Percentiles rank a stretch among this genome's conserved stretches.
phyloP scores from a whole-genome alignment of 2,113 vertebrate genomes.

The Todiramphus chloris region DNA sequence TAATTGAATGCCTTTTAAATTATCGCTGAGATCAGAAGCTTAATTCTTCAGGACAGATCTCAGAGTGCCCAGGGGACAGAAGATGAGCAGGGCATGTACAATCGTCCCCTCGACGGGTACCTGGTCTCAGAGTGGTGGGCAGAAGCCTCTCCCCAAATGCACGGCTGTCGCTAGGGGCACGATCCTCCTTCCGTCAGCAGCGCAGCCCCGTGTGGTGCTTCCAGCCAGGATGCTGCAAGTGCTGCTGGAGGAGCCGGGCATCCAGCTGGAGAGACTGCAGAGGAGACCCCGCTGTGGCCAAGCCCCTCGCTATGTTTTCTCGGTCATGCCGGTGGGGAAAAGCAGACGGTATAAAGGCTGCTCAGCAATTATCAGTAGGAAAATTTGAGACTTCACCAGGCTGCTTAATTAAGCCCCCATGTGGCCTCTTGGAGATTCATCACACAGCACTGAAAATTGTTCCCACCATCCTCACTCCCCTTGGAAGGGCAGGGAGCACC shows the following conservation, averaged over 20 bases:
- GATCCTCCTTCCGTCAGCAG: background rate
- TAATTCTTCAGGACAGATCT: background rate
- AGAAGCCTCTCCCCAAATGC: background rate
- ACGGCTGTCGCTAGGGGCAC: background rate
- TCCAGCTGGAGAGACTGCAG: fast-evolving
- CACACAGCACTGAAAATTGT: background rate
- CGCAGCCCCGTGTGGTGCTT: fast-evolving
- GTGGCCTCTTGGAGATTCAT: constrained; percentile 60
- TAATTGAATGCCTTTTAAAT: background rate
- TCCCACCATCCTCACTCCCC: background rate
- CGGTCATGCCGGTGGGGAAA: background rate
- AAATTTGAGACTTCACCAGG: constrained; percentile 53
- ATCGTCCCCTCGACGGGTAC: fast-evolving
- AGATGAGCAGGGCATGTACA: background rate
- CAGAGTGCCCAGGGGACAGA: background rate
- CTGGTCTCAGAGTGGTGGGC: too few species aligned
- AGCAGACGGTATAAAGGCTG: background rate
- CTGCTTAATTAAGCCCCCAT: constrained; percentile 71
- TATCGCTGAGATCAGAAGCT: background rate
- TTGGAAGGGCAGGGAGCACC: constrained; percentile 5
- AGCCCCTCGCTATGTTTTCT: background rate
- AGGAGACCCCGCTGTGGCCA: background rate
- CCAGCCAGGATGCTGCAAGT: fast-evolving
- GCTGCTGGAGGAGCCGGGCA: background rate
- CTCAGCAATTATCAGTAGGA: constrained; percentile 51